phyloP scores from a whole-genome alignment of 2,113 vertebrate genomes.

The Tautogolabrus adspersus region DNA sequence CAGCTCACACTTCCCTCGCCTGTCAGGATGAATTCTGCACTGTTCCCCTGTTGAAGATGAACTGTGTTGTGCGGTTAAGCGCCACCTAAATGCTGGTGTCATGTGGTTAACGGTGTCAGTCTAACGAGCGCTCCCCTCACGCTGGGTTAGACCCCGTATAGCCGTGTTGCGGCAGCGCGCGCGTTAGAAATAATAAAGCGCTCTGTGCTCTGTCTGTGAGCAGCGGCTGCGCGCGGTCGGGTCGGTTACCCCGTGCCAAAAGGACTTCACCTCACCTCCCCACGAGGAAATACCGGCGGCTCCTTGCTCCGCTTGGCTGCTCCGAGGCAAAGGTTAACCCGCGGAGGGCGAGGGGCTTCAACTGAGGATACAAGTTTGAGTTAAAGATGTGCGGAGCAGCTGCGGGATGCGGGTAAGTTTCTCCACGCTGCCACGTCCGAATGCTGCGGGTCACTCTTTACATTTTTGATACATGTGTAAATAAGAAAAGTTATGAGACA shows the following conservation, averaged over 20 bases:
- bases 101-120: constrained; percentile 62
- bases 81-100: constrained; percentile 61
- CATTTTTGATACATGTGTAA: not conserved
- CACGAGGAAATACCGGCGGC: constrained; percentile 33
- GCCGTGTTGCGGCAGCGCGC: constrained; percentile 50
- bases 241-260: constrained; percentile 53
- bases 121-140: constrained; percentile 41
- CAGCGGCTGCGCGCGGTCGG: constrained; percentile 54
- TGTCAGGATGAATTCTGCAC: not conserved
- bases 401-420: constrained; percentile 68
- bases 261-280: constrained; percentile 58
- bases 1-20: not conserved
- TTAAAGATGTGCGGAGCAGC: constrained; percentile 41
- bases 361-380: constrained; percentile 36
- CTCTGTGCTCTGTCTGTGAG: constrained; percentile 33
- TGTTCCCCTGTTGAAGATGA: constrained; percentile 2
- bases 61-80: constrained; percentile 19
- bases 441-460: not conserved
- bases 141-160: constrained; percentile 49
- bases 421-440: not conserved
- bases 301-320: constrained; percentile 10
- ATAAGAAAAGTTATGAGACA: constrained; percentile 24
- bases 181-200: constrained; percentile 27
- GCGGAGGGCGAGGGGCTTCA: constrained; percentile 15
- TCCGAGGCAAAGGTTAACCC: constrained; percentile 19